A percentile compares a stretch with the other conserved stretches of the same genome.
phyloP scores from a whole-genome alignment of 1,140 invertebrate genomes.

The Caerostris extrusa region DNA sequence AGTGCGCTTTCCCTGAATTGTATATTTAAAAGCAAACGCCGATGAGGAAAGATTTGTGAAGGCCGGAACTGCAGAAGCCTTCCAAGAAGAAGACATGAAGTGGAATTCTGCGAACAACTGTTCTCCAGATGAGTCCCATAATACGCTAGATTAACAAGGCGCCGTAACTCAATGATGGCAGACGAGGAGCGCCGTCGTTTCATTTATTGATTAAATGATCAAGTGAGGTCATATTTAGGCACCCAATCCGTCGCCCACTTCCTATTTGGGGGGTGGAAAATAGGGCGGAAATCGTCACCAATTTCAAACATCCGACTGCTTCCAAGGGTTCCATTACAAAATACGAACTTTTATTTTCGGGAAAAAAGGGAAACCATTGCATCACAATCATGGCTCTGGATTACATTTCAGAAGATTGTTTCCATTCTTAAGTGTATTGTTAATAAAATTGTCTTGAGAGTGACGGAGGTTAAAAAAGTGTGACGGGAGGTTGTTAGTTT shows the following conservation, averaged over 20 bases:
- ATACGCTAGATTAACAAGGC: conserved; percentile 29
- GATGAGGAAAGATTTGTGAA: no score
- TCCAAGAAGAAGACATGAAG: background rate
- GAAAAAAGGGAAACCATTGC: background rate
- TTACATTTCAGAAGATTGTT: background rate
- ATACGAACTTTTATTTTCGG: background rate
- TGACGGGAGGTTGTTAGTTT: background rate
- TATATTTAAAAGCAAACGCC: no score
- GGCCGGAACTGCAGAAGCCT: background rate
- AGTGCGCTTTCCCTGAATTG: no score
- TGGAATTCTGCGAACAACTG: conserved; percentile 19
- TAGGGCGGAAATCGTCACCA: conserved; percentile 13
- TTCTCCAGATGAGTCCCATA: conserved; percentile 23
- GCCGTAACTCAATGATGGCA: conserved; percentile 5
- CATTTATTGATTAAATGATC: conserved; percentile 23
- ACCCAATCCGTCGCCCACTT: conserved; percentile 13
- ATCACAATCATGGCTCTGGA: background rate
- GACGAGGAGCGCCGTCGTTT: conserved; percentile 27
- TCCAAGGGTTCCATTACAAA: background rate
- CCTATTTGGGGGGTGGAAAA: conserved; percentile 20
- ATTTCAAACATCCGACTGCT: conserved; percentile 6
- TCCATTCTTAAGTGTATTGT: no score
- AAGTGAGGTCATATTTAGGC: conserved; percentile 12
- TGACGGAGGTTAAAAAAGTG: background rate
- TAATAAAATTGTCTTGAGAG: no score